These are phyloP conservation scores for Pseudobourletiella spinata DNA, from an alignment of 1,140 invertebrate species.

Conservation along the genomic window DNA sequence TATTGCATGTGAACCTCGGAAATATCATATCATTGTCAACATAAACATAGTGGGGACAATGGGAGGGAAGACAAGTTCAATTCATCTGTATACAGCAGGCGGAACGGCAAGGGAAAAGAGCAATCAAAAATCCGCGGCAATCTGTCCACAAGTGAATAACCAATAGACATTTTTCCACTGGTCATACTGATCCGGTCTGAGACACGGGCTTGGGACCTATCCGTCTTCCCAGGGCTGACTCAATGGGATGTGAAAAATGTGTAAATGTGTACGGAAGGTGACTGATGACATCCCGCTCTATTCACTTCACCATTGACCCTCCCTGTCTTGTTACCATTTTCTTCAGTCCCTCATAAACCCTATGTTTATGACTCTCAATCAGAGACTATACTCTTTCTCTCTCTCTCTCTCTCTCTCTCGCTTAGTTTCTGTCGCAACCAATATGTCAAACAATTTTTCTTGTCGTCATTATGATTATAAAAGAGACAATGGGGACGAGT, in stretches of 20 bases:
- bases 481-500: background rate
- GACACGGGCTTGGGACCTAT: background rate
- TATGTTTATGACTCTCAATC: background rate
- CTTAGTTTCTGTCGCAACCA: background rate
- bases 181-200: background rate
- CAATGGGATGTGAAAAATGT: too few species aligned
- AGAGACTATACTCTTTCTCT: too few species aligned
- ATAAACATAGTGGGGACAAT: background rate
- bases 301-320: background rate
- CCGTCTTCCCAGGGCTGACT: too few species aligned
- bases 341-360: background rate
- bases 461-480: background rate
- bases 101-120: background rate
- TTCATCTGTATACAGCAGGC: background rate
- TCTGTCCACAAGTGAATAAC: slow-evolving; percentile 4
- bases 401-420: background rate
- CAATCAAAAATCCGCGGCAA: background rate
- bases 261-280: background rate
- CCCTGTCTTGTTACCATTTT: background rate
- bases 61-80: background rate
- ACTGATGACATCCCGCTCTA: slow-evolving; percentile 2
- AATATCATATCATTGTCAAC: background rate
- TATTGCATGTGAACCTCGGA: background rate
- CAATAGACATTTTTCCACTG: background rate
- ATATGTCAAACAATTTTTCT: background rate